A percentile compares a stretch with the other conserved stretches of the same genome.
Evolutionary conservation across 2,888 invertebrate species (phyloP).

Genomic region (Lottia scabra): DNA sequence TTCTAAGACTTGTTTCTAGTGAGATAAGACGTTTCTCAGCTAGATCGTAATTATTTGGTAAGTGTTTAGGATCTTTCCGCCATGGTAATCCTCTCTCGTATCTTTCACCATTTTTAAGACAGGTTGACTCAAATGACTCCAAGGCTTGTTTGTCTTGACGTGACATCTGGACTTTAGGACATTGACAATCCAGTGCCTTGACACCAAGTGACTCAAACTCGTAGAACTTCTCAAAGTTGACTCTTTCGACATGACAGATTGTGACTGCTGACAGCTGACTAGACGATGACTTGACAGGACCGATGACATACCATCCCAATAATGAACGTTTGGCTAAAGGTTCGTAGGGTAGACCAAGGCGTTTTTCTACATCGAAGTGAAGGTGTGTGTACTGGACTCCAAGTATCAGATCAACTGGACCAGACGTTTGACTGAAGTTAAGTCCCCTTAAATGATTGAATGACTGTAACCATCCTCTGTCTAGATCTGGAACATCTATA

Average conservation of each 20-base stretch:
- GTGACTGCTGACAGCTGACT: neutral
- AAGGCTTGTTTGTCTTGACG: neutral
- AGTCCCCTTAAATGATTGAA: neutral
- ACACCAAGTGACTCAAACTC: neutral
- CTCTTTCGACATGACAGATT: neutral
- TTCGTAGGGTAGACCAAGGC: neutral
- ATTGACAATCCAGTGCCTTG: neutral
- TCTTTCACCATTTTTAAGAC: neutral
- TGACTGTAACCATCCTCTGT: neutral
- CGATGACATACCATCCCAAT: neutral
- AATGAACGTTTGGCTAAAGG: neutral
- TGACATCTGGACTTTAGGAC: neutral
- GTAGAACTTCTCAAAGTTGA: slow-evolving; percentile 5
- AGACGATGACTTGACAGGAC: neutral
- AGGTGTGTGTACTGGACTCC: neutral
- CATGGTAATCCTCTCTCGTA: neutral
- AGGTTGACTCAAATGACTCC: neutral
- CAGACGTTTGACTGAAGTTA: neutral
- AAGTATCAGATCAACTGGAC: neutral
- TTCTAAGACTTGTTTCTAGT: slow-evolving; percentile 3
- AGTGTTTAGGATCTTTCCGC: neutral
- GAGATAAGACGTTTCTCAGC: neutral
- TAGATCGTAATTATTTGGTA: neutral
- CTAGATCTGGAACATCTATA: neutral
- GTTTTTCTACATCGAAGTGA: neutral